Evolutionary conservation across 2,113 vertebrate genomes (phyloP).

Genomic region (Dendrocopos noguchii): DNA sequence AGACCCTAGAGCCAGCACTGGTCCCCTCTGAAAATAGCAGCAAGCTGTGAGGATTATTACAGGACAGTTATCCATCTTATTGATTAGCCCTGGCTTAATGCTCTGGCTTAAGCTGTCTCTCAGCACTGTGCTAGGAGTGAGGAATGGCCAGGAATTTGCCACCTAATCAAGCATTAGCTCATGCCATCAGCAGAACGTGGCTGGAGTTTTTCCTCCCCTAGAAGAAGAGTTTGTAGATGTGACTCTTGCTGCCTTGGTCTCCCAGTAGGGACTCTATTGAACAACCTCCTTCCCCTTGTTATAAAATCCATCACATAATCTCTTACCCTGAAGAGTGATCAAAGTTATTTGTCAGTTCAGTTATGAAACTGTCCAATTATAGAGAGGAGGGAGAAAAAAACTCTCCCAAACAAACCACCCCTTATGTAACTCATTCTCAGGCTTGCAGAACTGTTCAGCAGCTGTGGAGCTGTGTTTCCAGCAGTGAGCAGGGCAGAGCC

Average conservation of each 20-base stretch:
- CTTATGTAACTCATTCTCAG: slow-evolving; percentile 28
- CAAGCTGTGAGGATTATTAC: slow-evolving; percentile 38
- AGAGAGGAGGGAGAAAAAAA: slow-evolving; percentile 31
- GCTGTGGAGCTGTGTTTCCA: slow-evolving; percentile 15
- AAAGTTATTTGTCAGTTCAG: slow-evolving; percentile 66
- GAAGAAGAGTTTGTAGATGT: not conserved
- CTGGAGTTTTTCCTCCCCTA: not conserved
- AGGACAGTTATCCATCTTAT: slow-evolving; percentile 61
- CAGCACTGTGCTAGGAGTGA: not conserved
- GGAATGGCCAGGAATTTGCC: not conserved
- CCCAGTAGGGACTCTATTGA: slow-evolving; percentile 7
- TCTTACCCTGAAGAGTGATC: slow-evolving; percentile 51
- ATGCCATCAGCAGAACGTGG: not conserved
- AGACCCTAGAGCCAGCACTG: slow-evolving; percentile 26
- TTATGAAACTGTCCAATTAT: slow-evolving; percentile 68
- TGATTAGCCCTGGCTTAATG: slow-evolving; percentile 34
- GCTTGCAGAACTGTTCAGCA: slow-evolving; percentile 10
- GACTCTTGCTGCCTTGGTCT: slow-evolving; percentile 24
- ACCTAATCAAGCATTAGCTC: not conserved
- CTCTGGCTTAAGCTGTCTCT: slow-evolving; percentile 44
- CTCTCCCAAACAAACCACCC: slow-evolving; percentile 47
- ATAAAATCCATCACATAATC: slow-evolving; percentile 52
- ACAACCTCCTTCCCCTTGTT: slow-evolving; percentile 31
- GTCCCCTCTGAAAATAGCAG: slow-evolving; percentile 40
- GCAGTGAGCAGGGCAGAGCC: not conserved